A percentile compares a stretch with the other conserved stretches of the same genome.
These are phyloP conservation scores for Tachina lurida DNA, from an alignment of 2,888 invertebrate species.

Conservation along the genomic window DNA sequence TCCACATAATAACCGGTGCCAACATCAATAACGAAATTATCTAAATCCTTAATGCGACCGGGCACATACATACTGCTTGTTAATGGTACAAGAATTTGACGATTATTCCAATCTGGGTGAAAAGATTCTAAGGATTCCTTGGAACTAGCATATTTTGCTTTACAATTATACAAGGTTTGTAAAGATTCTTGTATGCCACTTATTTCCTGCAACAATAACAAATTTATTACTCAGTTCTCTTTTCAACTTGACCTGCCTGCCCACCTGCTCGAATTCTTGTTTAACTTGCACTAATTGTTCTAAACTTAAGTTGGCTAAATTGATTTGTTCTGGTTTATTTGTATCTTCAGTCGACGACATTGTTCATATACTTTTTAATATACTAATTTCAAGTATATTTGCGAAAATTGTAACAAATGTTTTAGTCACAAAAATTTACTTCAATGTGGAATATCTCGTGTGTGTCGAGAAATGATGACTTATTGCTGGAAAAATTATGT, in stretches of 20 bases:
- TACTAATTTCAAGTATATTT: conserved; percentile 59
- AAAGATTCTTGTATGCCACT: conserved; percentile 94
- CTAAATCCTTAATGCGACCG: conserved; percentile 92
- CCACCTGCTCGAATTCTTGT: conserved; percentile 93
- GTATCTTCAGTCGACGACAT: conserved; percentile 74
- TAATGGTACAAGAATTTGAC: conserved; percentile 94
- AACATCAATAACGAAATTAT: conserved; percentile 96
- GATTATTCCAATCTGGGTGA: conserved; percentile 89
- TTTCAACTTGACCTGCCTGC: conserved; percentile 64
- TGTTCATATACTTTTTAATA: conserved; percentile 62
- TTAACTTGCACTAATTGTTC: conserved; percentile 92
- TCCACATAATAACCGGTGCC: conserved; percentile 98
- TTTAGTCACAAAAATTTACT: conserved; percentile 44
- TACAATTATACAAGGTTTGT: conserved; percentile 94
- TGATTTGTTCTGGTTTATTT: conserved; percentile 89
- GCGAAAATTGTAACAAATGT: conserved; percentile 74
- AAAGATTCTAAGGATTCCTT: conserved; percentile 92
- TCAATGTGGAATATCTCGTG: conserved; percentile 52
- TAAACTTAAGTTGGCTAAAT: conserved; percentile 90
- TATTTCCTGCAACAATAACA: conserved; percentile 87
- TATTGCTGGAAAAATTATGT: conserved; percentile 33
- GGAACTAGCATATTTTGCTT: conserved; percentile 94
- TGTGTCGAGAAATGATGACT: conserved; percentile 50
- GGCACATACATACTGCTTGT: conserved; percentile 99
- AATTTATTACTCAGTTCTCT: conserved; percentile 43